These are phyloP conservation scores for Lamellibrachia satsuma DNA, from an alignment of 2,888 invertebrate genomes.

Conservation along the genomic window DNA sequence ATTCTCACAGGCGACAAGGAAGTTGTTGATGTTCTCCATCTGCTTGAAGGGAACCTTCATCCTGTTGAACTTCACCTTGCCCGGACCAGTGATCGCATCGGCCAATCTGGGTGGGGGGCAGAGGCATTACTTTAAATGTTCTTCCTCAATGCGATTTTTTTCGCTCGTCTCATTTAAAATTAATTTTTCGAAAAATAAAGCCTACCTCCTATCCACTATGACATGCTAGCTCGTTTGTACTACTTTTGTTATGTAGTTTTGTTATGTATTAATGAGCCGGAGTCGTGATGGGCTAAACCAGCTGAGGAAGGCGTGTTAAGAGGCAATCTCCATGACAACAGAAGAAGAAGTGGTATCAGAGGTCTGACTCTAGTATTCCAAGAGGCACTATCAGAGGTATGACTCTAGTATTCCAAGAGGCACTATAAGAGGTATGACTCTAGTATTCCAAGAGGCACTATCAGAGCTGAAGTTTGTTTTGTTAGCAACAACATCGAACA, in stretches of 20 bases:
- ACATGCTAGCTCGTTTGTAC: no score
- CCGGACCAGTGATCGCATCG: slow-evolving; percentile 32
- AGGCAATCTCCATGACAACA: no score
- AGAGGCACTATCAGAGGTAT: background rate
- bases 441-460: background rate
- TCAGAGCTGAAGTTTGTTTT: background rate
- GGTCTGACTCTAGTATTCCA: no score
- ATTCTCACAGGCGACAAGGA: slow-evolving; percentile 86
- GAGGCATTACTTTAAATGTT: no score
- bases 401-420: background rate
- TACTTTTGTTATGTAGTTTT: no score
- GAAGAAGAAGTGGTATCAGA: background rate
- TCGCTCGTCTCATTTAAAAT: background rate
- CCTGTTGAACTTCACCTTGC: slow-evolving; percentile 89
- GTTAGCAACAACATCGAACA: background rate
- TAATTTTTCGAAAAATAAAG: slow-evolving; percentile 20
- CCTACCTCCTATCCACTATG: no score
- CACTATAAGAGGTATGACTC: background rate
- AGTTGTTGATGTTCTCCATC: slow-evolving; percentile 95
- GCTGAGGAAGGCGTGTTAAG: background rate
- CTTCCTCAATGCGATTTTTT: no score
- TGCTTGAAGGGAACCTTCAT: slow-evolving; percentile 80
- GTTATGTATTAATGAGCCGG: slow-evolving; percentile 13
- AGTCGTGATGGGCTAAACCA: background rate
- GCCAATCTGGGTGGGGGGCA: slow-evolving; percentile 34